Percentiles rank a stretch among this genome's conserved stretches.
These are phyloP conservation scores for Hydrochoerus hydrochaeris DNA, from an alignment of 2,113 vertebrate genomes.

Conservation along the genomic window DNA sequence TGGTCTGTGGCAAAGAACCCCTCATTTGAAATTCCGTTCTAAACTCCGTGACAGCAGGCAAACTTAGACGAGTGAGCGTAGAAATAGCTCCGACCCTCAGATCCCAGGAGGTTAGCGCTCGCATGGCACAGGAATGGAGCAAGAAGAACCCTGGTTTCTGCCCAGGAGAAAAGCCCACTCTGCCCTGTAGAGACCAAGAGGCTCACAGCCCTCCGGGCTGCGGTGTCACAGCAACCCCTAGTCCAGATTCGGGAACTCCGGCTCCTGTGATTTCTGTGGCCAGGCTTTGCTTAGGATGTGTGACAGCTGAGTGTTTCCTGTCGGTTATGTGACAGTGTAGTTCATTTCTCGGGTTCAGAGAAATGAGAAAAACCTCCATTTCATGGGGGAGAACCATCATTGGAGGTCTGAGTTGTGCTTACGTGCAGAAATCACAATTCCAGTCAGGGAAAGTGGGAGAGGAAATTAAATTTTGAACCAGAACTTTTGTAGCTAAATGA, in stretches of 20 bases:
- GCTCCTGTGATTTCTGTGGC: slow-evolving; percentile 85
- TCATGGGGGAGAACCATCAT: slow-evolving; percentile 78
- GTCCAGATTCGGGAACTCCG: slow-evolving; percentile 87
- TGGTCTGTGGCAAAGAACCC: neutral
- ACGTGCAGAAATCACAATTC: slow-evolving; percentile 81
- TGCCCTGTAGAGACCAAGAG: neutral
- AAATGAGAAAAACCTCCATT: slow-evolving; percentile 77
- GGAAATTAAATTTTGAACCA: slow-evolving; percentile 76
- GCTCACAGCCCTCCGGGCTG: neutral
- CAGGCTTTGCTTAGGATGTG: slow-evolving; percentile 86
- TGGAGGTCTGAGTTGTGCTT: slow-evolving; percentile 75
- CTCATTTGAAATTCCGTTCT: slow-evolving; percentile 66
- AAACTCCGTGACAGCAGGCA: slow-evolving; percentile 19
- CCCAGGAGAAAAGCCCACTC: neutral
- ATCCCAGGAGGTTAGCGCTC: neutral
- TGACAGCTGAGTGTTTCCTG: slow-evolving; percentile 92
- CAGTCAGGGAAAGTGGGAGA: slow-evolving; percentile 77
- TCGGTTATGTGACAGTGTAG: slow-evolving; percentile 93
- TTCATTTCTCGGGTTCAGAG: slow-evolving; percentile 87
- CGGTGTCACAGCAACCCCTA: slow-evolving; percentile 75
- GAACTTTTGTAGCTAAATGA: slow-evolving; percentile 75
- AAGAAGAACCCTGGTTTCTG: slow-evolving; percentile 43
- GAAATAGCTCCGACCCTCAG: slow-evolving; percentile 44
- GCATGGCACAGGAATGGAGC: neutral
- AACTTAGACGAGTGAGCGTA: slow-evolving; percentile 57